Evolutionary conservation across 2,888 invertebrate species (phyloP).

Genomic region (Podotricha telesiphe): DNA sequence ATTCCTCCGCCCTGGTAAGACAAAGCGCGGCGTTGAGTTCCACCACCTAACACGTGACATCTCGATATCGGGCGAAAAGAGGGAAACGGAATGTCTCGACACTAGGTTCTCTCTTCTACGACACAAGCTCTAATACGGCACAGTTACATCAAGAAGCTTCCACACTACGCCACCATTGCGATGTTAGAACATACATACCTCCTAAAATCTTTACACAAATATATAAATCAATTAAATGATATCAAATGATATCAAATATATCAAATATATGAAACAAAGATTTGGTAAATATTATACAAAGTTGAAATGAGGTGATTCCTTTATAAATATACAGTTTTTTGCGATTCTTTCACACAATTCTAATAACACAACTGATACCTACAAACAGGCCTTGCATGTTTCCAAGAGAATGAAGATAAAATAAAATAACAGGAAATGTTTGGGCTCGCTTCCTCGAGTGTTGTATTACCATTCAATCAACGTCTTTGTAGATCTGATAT

Average conservation of each 20-base stretch:
- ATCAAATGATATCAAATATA: neutral
- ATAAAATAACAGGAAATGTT: constrained; percentile 51
- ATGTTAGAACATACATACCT: no score
- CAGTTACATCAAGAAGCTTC: no score
- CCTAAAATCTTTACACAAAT: neutral
- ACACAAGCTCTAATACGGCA: no score
- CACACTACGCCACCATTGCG: no score
- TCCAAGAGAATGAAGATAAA: constrained; percentile 35
- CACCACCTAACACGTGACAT: no score
- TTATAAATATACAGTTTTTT: neutral
- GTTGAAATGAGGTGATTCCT: neutral
- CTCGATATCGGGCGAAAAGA: no score
- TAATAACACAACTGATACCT: constrained; percentile 10
- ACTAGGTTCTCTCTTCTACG: no score
- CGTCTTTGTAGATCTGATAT: constrained; percentile 40
- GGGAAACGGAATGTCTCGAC: no score
- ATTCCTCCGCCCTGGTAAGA: no score
- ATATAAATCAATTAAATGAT: no score
- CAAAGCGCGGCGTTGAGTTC: no score
- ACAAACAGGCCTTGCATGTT: constrained; percentile 24
- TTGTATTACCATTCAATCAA: constrained; percentile 74
- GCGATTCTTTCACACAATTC: constrained; percentile 12
- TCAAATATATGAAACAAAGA: neutral
- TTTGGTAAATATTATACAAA: neutral
- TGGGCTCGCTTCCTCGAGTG: constrained; percentile 56